phyloP scores from a whole-genome alignment of 2,888 invertebrate species.

The Mythimna loreyi region DNA sequence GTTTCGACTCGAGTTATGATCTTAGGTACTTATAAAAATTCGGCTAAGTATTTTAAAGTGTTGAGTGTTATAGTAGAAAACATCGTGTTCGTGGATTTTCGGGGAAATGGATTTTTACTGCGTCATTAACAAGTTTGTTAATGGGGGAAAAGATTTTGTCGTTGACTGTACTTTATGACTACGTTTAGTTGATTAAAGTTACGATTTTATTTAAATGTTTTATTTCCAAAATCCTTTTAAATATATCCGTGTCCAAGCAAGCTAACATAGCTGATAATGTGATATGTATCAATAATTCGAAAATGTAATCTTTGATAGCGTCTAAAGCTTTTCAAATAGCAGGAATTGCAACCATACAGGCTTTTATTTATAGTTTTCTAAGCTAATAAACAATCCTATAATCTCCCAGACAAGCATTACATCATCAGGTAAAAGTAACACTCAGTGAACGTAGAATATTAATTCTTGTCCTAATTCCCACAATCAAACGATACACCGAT shows the following conservation, averaged over 20 bases:
- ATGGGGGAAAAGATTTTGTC: conserved; percentile 1
- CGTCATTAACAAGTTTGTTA: conserved; percentile 24
- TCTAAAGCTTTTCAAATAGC: background rate
- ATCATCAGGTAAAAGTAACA: conserved; percentile 66
- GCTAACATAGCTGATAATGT: background rate
- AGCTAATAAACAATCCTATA: conserved; percentile 22
- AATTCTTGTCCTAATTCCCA: conserved; percentile 74
- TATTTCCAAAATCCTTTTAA: background rate
- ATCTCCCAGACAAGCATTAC: conserved; percentile 35
- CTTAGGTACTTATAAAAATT: conserved; percentile 75
- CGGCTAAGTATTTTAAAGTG: conserved; percentile 31
- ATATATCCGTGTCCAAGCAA: background rate
- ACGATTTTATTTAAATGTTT: background rate
- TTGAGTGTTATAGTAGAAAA: conserved; percentile 43
- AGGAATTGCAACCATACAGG: background rate
- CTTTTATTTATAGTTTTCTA: conserved; percentile 27
- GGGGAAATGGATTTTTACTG: conserved; percentile 15
- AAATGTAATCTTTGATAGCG: background rate
- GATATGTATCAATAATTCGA: background rate
- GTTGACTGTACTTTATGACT: conserved; percentile 14
- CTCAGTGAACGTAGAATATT: conserved; percentile 61
- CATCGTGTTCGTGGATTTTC: conserved; percentile 17
- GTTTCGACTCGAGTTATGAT: conserved; percentile 85
- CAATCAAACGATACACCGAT: conserved; percentile 74
- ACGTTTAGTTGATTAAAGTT: background rate